These are phyloP conservation scores for Hofmannophila pseudospretella DNA, from an alignment of 2,888 invertebrate species.

Conservation along the genomic window DNA sequence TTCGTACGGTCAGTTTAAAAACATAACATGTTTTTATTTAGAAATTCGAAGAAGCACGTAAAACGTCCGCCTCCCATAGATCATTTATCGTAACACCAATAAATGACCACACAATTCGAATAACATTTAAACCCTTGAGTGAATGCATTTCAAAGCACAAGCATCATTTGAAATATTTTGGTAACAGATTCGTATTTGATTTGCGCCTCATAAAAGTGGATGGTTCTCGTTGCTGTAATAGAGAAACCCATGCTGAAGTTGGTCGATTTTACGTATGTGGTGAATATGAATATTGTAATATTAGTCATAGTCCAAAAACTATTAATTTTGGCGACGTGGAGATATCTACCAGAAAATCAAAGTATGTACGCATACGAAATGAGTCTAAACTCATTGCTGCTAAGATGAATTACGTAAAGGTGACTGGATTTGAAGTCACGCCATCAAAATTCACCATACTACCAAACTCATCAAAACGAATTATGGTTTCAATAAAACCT, in stretches of 20 bases:
- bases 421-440: constrained; percentile 50
- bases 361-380: constrained; percentile 61
- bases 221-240: constrained; percentile 49
- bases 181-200: constrained; percentile 59
- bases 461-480: constrained; percentile 44
- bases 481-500: constrained; percentile 47
- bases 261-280: constrained; percentile 77
- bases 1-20: too few relatives aligned
- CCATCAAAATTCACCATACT: constrained; percentile 53
- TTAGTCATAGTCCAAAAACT: constrained; percentile 63
- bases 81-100: constrained; percentile 43
- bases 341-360: constrained; percentile 46
- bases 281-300: constrained; percentile 64
- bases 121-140: constrained; percentile 52
- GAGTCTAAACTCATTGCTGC: constrained; percentile 53
- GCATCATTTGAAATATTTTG: constrained; percentile 32
- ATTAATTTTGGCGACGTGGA: constrained; percentile 63
- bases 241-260: constrained; percentile 60
- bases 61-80: constrained; percentile 64
- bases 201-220: constrained; percentile 57
- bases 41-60: constrained; percentile 61
- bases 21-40: constrained; percentile 25
- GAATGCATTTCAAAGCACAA: constrained; percentile 58
- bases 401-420: constrained; percentile 52
- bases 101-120: constrained; percentile 36